These are phyloP conservation scores for Pituophis catenifer DNA, from an alignment of 2,113 vertebrate species.

Conservation along the genomic window DNA sequence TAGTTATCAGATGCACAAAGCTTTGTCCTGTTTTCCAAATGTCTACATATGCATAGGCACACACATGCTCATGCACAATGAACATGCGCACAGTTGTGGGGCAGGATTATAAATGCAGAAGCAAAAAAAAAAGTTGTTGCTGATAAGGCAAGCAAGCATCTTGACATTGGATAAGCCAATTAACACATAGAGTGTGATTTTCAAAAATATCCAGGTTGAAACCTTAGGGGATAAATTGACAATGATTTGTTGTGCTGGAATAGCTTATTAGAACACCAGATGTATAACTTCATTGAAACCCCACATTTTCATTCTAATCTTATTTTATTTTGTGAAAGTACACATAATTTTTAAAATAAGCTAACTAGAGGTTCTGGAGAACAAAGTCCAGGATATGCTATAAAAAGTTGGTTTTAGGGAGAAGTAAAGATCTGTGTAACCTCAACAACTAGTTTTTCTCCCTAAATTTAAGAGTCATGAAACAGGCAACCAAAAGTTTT, in stretches of 20 bases:
- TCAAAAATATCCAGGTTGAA: background rate
- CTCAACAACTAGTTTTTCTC: background rate
- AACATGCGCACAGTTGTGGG: too few relatives aligned
- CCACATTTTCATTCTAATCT: background rate
- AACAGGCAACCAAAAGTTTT: background rate
- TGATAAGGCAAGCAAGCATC: background rate
- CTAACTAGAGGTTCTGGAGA: background rate
- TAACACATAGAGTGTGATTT: background rate
- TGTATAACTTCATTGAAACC: background rate
- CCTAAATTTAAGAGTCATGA: background rate
- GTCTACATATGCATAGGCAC: background rate
- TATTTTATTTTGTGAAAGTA: background rate
- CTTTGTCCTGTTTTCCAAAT: background rate
- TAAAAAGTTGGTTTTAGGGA: background rate
- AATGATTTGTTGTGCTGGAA: background rate
- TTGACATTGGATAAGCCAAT: background rate
- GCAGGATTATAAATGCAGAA: background rate
- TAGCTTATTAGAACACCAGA: background rate
- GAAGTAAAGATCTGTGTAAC: background rate
- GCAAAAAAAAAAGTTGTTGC: background rate
- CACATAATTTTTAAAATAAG: background rate
- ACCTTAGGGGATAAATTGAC: background rate
- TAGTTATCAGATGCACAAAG: background rate
- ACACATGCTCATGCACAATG: background rate
- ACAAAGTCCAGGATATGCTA: background rate